Evolutionary conservation across 1,140 invertebrate species (phyloP), one percentile per base, ranked within the genome.

Genomic region (Nasonia giraulti): DNA sequence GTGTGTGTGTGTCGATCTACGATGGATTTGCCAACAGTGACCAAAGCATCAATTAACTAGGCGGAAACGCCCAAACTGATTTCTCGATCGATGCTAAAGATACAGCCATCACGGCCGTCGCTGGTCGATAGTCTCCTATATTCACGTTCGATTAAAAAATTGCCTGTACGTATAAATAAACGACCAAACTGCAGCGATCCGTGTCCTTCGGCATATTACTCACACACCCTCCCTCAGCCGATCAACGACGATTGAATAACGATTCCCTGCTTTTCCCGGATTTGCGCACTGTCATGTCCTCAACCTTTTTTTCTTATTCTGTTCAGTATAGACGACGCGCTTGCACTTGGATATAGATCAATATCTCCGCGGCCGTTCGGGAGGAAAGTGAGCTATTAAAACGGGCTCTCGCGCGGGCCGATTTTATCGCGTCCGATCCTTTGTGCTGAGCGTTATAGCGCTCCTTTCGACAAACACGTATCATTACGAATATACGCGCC

Each of bases 271-370:
- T 71, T 80, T 84, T 79, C 68, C 83, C 83, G 83, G 83, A 80
- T 80, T 84, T 84, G 83, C 83, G 40, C 33, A 37, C 47, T 37
- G 68, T 84, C 83, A 84, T 69, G 83, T 84, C 77, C 83, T 80
- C 77, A 76, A 12, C 8, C n/a, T 79, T 40, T 40, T 23, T 23
- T 8, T 68, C 77, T 27, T 37, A 50, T n/a, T 77, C 47, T 8
- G 4, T 14, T 11, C 66, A 68, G 20, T n/a, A 68, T 68, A 55
- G 10, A 66, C 62, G 62, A 69, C 47, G 80, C 44, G 20, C 31
- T 62, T 82, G 80, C 44, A 74, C 68, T 62, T 82, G 31, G 80
- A 82, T 82, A n/a, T 37, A 82, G 69, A 82, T 75, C 11, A 12
- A 27, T 74, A 82, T 82, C 71, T 17, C 0, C 50, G 37, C 23